Evolutionary conservation across 1,140 invertebrate genomes (phyloP).

Genomic region (Latrodectus geometricus): DNA sequence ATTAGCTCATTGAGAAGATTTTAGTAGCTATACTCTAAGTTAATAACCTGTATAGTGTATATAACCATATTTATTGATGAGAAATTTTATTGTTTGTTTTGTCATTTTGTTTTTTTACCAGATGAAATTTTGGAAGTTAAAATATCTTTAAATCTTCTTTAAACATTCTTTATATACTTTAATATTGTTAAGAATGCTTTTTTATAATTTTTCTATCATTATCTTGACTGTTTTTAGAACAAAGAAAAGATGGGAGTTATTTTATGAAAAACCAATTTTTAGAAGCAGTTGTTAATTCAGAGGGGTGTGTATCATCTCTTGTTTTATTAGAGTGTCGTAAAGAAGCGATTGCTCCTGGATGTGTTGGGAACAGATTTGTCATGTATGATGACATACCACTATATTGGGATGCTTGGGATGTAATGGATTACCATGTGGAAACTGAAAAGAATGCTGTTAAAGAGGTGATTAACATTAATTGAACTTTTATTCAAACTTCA

Average conservation of each 20-base stretch:
- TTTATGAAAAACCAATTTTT: constrained; percentile 61
- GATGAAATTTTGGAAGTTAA: too few relatives aligned
- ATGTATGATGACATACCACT: constrained; percentile 74
- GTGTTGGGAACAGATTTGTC: constrained; percentile 70
- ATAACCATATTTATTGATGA: too few relatives aligned
- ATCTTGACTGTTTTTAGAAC: constrained; percentile 18
- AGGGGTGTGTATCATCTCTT: constrained; percentile 64
- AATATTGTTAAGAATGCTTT: too few relatives aligned
- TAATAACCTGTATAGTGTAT: too few relatives aligned
- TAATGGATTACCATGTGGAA: constrained; percentile 74
- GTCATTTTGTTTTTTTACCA: too few relatives aligned
- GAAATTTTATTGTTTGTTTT: too few relatives aligned
- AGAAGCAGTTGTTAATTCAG: constrained; percentile 59
- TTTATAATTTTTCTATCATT: background rate
- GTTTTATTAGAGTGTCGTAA: constrained; percentile 63
- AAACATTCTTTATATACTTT: too few relatives aligned
- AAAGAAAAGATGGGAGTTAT: constrained; percentile 58
- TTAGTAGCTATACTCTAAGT: too few relatives aligned
- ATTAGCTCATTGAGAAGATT: too few relatives aligned
- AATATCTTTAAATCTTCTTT: too few relatives aligned
- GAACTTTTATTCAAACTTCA: too few relatives aligned
- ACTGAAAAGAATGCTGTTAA: constrained; percentile 66
- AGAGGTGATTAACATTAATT: constrained; percentile 21
- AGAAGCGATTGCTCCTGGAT: constrained; percentile 66
- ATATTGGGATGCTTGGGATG: constrained; percentile 76